Evolutionary conservation across 1,140 invertebrate genomes (phyloP).

Genomic region (Aleiodes sp.): DNA sequence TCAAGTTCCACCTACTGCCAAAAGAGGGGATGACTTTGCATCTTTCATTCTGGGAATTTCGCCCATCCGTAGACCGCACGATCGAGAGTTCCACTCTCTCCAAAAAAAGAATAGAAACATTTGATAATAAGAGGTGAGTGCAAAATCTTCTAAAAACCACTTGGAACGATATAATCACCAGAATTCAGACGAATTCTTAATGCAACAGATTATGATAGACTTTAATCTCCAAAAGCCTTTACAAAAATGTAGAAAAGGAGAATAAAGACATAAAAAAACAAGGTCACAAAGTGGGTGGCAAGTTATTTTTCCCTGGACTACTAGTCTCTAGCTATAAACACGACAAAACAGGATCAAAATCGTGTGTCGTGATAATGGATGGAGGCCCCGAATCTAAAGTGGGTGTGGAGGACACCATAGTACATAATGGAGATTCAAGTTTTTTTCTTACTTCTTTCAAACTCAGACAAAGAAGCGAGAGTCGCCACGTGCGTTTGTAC

Average conservation of each 20-base stretch:
- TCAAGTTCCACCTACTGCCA: too few species aligned
- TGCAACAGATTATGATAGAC: background rate
- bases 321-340: background rate
- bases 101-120: too few species aligned
- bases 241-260: background rate
- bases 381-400: constrained; percentile 11
- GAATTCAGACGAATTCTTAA: too few species aligned
- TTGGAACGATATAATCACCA: too few species aligned
- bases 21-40: too few species aligned
- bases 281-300: constrained; percentile 12
- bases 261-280: background rate
- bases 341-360: constrained; percentile 16
- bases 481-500: constrained; percentile 31
- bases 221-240: background rate
- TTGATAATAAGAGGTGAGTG: too few species aligned
- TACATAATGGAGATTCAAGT: constrained; percentile 10
- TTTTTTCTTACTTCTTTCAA: background rate
- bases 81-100: too few species aligned
- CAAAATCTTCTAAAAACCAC: too few species aligned
- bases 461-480: constrained; percentile 23
- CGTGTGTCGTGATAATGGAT: background rate
- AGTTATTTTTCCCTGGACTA: background rate
- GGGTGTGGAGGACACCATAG: background rate
- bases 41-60: too few species aligned
- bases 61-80: too few species aligned